Percentiles rank a stretch among this genome's conserved stretches.
Conservation (phyloP, 1,140 invertebrate species). For the Coptotermes formosanus region DNA sequence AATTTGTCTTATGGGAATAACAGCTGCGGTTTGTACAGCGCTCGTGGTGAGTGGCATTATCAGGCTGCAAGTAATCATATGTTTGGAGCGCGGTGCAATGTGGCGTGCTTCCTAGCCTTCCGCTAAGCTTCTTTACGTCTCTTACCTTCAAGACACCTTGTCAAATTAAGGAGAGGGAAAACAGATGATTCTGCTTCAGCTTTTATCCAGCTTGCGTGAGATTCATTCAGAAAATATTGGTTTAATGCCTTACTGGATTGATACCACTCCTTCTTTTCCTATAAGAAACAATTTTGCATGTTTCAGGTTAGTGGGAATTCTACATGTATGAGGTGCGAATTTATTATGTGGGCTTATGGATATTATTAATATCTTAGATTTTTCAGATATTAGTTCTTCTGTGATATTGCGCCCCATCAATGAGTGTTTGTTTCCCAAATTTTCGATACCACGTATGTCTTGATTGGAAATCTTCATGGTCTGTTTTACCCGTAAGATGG, state of each 20-base stretch:
- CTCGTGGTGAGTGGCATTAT: not conserved
- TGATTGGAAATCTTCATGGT: no score
- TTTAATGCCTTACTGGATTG: not conserved
- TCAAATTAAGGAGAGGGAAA: not conserved
- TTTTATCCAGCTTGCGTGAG: not conserved
- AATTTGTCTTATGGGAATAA: not conserved
- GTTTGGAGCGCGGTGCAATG: not conserved
- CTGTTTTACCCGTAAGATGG: no score
- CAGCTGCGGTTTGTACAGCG: not conserved
- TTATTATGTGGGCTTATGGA: no score
- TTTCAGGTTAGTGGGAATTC: not conserved
- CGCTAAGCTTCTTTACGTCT: not conserved
- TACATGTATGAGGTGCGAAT: not conserved
- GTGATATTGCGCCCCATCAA: no score
- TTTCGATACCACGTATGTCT: no score
- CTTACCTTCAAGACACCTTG: not conserved
- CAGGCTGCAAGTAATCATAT: not conserved
- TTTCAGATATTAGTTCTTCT: no score
- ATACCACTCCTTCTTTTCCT: not conserved
- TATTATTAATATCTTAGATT: no score
- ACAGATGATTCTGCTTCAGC: not conserved
- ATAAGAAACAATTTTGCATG: not conserved
- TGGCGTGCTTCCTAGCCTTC: not conserved
- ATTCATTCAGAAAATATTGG: not conserved
- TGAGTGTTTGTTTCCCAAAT: no score